Percentiles rank a stretch among this genome's conserved stretches.
phyloP scores from a whole-genome alignment of 2,113 vertebrate species.

The Upupa epops region DNA sequence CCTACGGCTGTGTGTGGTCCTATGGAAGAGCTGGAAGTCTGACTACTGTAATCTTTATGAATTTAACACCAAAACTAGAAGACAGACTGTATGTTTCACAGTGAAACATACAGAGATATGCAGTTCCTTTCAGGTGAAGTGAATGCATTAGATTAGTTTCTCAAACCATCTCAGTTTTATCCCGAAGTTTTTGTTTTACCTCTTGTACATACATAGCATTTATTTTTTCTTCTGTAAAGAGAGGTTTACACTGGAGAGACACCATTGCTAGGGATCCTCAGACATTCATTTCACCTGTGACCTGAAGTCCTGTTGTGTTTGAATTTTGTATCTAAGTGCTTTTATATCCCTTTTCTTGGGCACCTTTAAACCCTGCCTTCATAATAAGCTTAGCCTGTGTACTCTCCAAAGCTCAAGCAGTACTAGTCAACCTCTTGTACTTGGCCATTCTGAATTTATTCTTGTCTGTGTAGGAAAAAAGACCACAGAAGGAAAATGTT shows the following conservation, averaged over 20 bases:
- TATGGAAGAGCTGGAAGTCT: not conserved
- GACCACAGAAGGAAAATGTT: rapidly evolving
- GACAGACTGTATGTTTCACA: not conserved
- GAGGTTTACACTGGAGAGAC: not conserved
- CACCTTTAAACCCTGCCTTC: not conserved
- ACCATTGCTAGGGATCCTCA: not conserved
- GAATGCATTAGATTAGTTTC: not conserved
- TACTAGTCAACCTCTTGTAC: not conserved
- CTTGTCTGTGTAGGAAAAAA: not conserved
- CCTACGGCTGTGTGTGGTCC: not conserved
- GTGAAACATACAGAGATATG: not conserved
- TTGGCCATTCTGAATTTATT: not conserved
- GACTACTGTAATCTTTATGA: not conserved
- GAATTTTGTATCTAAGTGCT: not conserved
- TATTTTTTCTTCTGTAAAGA: not conserved
- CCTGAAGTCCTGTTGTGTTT: not conserved
- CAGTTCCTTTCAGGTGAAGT: not conserved
- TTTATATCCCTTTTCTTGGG: not conserved
- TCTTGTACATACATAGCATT: not conserved
- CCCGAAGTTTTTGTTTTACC: not conserved
- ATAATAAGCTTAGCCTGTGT: rapidly evolving
- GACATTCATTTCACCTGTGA: not conserved
- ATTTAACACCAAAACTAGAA: not conserved
- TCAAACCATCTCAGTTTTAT: not conserved
- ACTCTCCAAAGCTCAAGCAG: not conserved